Conservation (phyloP, 2,113 vertebrate species). For the Pedetes capensis region DNA sequence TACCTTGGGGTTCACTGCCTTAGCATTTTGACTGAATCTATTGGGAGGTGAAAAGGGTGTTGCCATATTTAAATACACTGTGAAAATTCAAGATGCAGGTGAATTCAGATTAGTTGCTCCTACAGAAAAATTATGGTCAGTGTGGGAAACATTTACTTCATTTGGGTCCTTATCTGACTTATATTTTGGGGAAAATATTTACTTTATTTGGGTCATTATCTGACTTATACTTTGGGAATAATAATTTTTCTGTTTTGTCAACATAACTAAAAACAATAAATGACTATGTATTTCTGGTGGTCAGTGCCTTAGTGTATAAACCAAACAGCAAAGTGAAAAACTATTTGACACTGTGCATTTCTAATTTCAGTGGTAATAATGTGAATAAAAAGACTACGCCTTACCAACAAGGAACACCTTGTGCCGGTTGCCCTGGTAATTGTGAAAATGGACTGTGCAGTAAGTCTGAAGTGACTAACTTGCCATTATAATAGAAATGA, state of each 20-base stretch:
- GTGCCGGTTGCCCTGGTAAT: slow-evolving; percentile 76
- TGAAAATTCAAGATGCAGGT: not conserved
- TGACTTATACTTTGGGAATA: not conserved
- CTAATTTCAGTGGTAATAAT: slow-evolving; percentile 81
- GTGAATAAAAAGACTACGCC: slow-evolving; percentile 40
- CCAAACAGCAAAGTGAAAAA: not conserved
- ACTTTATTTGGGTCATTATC: not conserved
- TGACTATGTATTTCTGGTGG: not conserved
- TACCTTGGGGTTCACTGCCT: not conserved
- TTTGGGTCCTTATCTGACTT: not conserved
- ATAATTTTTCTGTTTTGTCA: not conserved
- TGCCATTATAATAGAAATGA: not conserved
- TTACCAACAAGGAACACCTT: slow-evolving; percentile 77
- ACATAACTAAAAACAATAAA: not conserved
- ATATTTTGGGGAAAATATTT: not conserved
- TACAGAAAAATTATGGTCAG: not conserved
- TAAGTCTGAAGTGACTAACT: slow-evolving; percentile 73
- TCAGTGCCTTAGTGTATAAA: not conserved
- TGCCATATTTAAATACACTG: not conserved
- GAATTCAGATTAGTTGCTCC: not conserved
- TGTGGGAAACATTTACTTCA: not conserved
- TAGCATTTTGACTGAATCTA: not conserved
- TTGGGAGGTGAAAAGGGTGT: not conserved
- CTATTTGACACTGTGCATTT: slow-evolving; percentile 29
- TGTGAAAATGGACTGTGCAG: slow-evolving; percentile 82